Evolutionary conservation across 2,888 invertebrate genomes (phyloP), one percentile per base, ranked within the genome.

Genomic region (Rhyacophila evoluta): DNA sequence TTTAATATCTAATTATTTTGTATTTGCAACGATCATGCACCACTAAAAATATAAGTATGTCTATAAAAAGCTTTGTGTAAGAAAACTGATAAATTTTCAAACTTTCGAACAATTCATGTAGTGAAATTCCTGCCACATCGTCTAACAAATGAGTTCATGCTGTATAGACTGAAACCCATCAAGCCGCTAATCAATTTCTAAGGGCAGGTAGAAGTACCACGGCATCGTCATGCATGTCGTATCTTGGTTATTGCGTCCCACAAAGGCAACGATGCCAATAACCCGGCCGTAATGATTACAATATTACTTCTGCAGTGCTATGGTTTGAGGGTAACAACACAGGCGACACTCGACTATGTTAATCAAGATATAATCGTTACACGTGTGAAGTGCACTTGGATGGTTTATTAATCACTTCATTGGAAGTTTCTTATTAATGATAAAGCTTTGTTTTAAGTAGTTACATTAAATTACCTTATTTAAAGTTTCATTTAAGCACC

Each of bases 181-280:
- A 69, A 69, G 69, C 69, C 69, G 29, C 69, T 69, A 69, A 69
- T 69, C 69, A 69, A 69, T 69, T 69, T 69, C 29, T 69, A 15
- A 69, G 69, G 69, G 69, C 69, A 69, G 69, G 69, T 69, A 69
- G 55, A 55, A 19, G 8, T 19, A 55, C 55, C 55, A 25, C 10
- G 25, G 55, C 55, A 55, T 55, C 55, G 55, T 55, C 55, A 55
- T 55, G 55, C 55, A 55, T 55, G 15, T 19, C 55, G 19, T 19
- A 55, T 55, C 55, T 55, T 19, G 55, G 55, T 55, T 55, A 55
- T 55, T 55, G 19, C 55, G 55, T 19, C 55, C 55, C 55, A 55
- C 55, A 55, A 55, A 55, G 55, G 55, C 15, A 19, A 19, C 55
- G 55, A 55, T 55, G 19, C 19, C 55, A 55, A 55, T 55, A 55